These are phyloP conservation scores for Sarcophaga carnaria DNA, from an alignment of 2,888 invertebrate genomes.

Conservation along the genomic window DNA sequence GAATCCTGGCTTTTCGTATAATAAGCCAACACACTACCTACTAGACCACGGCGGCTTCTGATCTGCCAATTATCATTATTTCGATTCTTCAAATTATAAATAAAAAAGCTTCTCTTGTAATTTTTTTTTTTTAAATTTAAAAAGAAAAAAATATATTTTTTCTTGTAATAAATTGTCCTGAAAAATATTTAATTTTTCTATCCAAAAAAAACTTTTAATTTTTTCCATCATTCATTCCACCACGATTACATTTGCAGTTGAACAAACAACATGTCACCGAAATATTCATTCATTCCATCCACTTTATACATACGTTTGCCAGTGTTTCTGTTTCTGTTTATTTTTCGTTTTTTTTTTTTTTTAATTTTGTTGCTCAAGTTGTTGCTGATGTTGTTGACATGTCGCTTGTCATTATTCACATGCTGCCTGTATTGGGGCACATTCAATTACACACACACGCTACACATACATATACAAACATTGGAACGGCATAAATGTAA, in stretches of 20 bases:
- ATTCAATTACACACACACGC: background rate
- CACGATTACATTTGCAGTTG: background rate
- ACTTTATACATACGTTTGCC: too few species aligned
- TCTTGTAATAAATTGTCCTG: too few species aligned
- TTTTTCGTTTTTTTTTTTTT: background rate
- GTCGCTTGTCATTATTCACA: constrained; percentile 40
- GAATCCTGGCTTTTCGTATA: too few species aligned
- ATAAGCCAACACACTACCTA: too few species aligned
- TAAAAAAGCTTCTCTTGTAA: too few species aligned
- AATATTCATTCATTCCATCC: constrained; percentile 20
- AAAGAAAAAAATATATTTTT: too few species aligned
- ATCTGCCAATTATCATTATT: too few species aligned
- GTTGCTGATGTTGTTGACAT: constrained; percentile 44
- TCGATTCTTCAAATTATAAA: too few species aligned
- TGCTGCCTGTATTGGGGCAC: background rate
- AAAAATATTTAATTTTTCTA: too few species aligned
- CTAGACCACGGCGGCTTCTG: too few species aligned
- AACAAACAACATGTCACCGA: constrained; percentile 18
- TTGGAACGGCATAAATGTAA: constrained; percentile 2
- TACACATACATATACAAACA: background rate
- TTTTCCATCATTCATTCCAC: background rate
- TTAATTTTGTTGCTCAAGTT: constrained; percentile 30
- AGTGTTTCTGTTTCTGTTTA: background rate
- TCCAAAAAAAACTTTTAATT: background rate
- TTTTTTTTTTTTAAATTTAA: too few species aligned